These are phyloP conservation scores for Sander vitreus DNA, from an alignment of 2,113 vertebrate genomes.

Conservation along the genomic window DNA sequence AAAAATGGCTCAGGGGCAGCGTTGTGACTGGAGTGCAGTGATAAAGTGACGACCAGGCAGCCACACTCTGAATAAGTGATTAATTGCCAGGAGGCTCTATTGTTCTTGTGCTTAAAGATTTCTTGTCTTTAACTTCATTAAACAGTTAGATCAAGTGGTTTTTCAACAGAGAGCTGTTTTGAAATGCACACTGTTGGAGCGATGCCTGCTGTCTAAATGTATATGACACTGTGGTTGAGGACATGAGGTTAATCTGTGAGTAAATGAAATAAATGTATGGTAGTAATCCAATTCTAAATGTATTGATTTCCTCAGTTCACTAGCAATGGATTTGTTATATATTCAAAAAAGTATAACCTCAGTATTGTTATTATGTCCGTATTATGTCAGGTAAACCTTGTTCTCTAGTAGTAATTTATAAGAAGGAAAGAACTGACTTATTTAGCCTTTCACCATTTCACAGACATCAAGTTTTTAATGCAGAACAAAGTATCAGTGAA, in stretches of 20 bases:
- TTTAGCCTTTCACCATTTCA: background rate
- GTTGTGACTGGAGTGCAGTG: conserved; percentile 47
- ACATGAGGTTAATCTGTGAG: conserved; percentile 27
- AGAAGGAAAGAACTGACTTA: background rate
- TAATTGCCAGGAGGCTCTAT: conserved; percentile 73
- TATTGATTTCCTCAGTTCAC: background rate
- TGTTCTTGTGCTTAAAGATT: conserved; percentile 78
- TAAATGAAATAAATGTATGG: conserved; percentile 16
- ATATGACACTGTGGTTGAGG: conserved; percentile 7
- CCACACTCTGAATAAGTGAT: conserved; percentile 71
- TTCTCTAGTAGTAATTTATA: conserved; percentile 1
- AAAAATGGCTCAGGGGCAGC: conserved; percentile 18
- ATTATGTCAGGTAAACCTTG: background rate
- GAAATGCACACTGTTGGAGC: conserved; percentile 27
- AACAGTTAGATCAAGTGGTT: conserved; percentile 69
- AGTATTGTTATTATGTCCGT: background rate
- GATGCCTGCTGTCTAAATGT: conserved; percentile 5
- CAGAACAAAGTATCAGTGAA: background rate
- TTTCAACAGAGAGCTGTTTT: conserved; percentile 44
- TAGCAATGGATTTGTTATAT: background rate
- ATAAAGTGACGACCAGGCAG: conserved; percentile 48
- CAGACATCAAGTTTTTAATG: background rate
- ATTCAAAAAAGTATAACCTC: conserved; percentile 1
- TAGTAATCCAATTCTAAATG: background rate
- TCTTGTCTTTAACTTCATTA: conserved; percentile 80